These are phyloP conservation scores for Oceanodroma leucorhoa DNA, from an alignment of 2,797 vertebrate genomes.

Conservation along the genomic window DNA sequence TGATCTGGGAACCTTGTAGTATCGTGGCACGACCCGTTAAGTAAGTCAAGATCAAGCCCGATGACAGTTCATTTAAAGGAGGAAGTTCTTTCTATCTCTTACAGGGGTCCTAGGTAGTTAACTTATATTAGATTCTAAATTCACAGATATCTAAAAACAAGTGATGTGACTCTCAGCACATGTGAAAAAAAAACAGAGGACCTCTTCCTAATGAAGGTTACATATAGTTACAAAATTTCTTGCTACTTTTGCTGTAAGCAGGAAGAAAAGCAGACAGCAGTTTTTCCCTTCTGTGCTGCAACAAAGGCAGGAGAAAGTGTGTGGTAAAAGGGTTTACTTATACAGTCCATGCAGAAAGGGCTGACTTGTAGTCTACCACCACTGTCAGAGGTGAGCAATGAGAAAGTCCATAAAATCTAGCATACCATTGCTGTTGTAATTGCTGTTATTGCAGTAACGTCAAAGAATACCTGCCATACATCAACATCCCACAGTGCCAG, in stretches of 20 bases:
- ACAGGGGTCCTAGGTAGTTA: neutral
- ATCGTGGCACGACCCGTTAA: rapidly evolving
- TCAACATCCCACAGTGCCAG: neutral
- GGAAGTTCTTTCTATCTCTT: neutral
- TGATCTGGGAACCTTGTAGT: neutral
- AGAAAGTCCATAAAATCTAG: neutral
- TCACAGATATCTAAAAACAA: neutral
- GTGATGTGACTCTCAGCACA: neutral
- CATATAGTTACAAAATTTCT: neutral
- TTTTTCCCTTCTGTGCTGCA: neutral
- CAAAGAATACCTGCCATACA: neutral
- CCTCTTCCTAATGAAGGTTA: neutral
- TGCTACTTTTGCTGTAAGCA: neutral
- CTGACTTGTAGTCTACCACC: neutral
- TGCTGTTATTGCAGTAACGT: neutral
- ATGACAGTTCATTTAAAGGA: neutral
- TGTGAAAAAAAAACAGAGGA: rapidly evolving
- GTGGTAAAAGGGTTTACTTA: neutral
- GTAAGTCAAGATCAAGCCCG: neutral
- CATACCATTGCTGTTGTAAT: neutral
- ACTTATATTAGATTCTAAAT: neutral
- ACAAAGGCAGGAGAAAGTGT: neutral
- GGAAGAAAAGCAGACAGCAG: neutral
- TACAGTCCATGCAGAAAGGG: neutral
- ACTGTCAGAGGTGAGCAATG: neutral